phyloP scores from a whole-genome alignment of 2,113 vertebrate genomes.

The Dolichallabes microphthalmus region DNA sequence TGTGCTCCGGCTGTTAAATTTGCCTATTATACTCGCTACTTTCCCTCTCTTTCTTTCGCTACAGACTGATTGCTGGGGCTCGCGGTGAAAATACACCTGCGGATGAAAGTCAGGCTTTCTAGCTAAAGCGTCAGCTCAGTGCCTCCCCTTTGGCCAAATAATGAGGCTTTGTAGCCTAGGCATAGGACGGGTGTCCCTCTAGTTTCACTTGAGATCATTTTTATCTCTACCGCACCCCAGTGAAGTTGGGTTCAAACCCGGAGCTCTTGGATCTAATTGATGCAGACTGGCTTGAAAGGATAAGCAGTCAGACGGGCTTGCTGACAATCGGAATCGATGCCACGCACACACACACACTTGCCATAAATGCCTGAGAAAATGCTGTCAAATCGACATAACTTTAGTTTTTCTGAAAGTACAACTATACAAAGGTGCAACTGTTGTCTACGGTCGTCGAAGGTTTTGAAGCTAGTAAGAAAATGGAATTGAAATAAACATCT shows the following conservation, averaged over 20 bases:
- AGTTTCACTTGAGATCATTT: constrained; percentile 1
- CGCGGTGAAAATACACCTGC: neutral
- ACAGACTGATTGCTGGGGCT: neutral
- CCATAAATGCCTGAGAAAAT: neutral
- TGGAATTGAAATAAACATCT: neutral
- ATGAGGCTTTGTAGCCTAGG: neutral
- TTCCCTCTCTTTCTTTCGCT: neutral
- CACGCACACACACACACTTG: neutral
- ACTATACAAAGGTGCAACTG: neutral
- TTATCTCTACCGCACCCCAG: neutral
- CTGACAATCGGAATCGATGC: neutral
- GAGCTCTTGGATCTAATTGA: neutral
- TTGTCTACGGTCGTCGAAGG: neutral
- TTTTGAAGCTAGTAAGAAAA: neutral
- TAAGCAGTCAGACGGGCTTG: neutral
- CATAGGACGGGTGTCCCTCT: neutral
- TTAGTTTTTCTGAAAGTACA: neutral
- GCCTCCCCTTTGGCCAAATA: neutral
- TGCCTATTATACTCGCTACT: neutral
- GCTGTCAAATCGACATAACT: neutral
- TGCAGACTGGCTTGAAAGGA: neutral
- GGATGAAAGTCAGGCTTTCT: neutral
- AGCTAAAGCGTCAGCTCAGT: neutral
- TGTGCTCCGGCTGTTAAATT: neutral
- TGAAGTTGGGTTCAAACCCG: neutral